These are phyloP conservation scores for Atethmia centrago DNA, from an alignment of 2,888 invertebrate genomes.

Conservation along the genomic window DNA sequence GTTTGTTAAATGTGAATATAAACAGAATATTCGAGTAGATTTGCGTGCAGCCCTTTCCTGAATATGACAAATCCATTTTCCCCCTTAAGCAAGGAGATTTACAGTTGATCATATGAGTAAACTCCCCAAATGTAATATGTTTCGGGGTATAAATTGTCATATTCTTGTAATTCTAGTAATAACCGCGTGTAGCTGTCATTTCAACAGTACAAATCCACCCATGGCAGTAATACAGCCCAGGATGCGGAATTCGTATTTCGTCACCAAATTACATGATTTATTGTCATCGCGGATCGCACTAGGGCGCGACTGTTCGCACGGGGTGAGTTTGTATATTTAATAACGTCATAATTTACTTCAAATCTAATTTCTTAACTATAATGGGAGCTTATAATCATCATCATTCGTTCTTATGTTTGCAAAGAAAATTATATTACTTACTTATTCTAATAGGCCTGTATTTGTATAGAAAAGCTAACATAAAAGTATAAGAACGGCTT, in stretches of 20 bases:
- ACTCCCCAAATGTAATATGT: slow-evolving; percentile 80
- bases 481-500: too few relatives aligned
- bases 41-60: slow-evolving; percentile 59
- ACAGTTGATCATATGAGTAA: slow-evolving; percentile 77
- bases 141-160: slow-evolving; percentile 83
- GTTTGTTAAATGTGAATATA: slow-evolving; percentile 54
- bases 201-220: slow-evolving; percentile 82
- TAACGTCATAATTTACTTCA: background rate
- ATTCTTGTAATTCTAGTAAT: slow-evolving; percentile 83
- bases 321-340: slow-evolving; percentile 56
- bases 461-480: too few relatives aligned
- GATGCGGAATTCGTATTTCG: slow-evolving; percentile 80
- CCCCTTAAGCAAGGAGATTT: slow-evolving; percentile 71
- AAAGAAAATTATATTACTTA: too few relatives aligned
- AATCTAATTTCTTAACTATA: background rate
- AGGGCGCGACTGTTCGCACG: slow-evolving; percentile 65
- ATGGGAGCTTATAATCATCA: too few relatives aligned
- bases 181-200: slow-evolving; percentile 84
- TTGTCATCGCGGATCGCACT: slow-evolving; percentile 83
- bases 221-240: slow-evolving; percentile 72
- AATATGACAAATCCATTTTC: slow-evolving; percentile 70
- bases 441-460: too few relatives aligned
- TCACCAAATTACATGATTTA: slow-evolving; percentile 90
- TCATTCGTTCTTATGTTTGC: too few relatives aligned
- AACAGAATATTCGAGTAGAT: slow-evolving; percentile 62